Conservation (phyloP, 1,140 invertebrate species). For the Antheraea mylitta region DNA sequence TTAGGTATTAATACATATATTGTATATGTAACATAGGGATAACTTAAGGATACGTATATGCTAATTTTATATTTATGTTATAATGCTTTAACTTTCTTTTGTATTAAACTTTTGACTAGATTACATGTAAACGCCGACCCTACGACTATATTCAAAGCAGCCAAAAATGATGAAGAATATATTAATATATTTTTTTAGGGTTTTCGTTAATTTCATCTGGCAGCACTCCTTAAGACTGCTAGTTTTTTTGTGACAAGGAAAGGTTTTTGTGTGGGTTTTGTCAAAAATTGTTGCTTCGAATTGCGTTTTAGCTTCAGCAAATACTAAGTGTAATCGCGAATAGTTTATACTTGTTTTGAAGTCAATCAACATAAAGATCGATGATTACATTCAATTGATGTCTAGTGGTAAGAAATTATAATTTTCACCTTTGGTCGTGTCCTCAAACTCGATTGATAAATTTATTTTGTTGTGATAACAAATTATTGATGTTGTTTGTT, state of each 20-base stretch:
- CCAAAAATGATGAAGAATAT: no score
- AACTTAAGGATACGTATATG: no score
- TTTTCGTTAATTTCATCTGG: no score
- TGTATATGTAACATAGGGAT: no score
- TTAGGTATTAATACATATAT: no score
- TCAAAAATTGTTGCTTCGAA: constrained; percentile 13
- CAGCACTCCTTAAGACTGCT: no score
- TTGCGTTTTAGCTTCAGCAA: constrained; percentile 7
- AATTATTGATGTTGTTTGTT: constrained; percentile 23
- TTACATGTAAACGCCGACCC: no score
- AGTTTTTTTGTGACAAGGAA: constrained; percentile 12
- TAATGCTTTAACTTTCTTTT: no score
- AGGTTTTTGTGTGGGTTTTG: constrained; percentile 1
- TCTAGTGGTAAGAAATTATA: constrained; percentile 29
- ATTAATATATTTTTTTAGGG: no score
- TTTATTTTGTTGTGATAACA: constrained; percentile 30
- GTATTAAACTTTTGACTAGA: no score
- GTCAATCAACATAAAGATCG: constrained; percentile 15
- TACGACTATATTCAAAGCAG: no score
- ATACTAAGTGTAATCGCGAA: not conserved
- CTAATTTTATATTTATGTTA: no score
- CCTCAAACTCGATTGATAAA: constrained; percentile 21
- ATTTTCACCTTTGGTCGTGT: constrained; percentile 40
- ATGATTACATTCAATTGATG: constrained; percentile 31
- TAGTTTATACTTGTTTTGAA: constrained; percentile 7